Evolutionary conservation across 2,888 invertebrate species (phyloP).

Genomic region (Microplitis manilae): DNA sequence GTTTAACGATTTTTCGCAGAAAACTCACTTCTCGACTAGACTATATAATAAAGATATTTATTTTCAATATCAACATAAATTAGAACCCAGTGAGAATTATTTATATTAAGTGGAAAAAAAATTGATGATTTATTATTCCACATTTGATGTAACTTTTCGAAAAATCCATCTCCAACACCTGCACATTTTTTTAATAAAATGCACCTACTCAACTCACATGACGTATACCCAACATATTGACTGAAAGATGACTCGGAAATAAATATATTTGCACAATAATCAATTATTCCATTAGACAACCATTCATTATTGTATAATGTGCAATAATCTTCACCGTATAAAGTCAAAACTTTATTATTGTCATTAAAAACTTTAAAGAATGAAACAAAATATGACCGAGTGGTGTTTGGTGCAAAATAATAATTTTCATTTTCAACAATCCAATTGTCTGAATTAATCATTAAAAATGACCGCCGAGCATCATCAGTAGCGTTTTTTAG

Average conservation of each 20-base stretch:
- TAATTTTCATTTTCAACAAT: not conserved
- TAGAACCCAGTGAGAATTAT: not conserved
- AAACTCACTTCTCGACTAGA: too few species aligned
- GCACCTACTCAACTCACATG: not conserved
- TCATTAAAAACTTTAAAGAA: not conserved
- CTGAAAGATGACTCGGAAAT: not conserved
- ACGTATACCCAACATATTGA: not conserved
- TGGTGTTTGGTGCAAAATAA: not conserved
- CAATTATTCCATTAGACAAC: not conserved
- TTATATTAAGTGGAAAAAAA: not conserved
- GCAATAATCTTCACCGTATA: not conserved
- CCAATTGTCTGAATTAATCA: not conserved
- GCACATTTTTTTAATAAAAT: not conserved
- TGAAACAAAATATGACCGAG: not conserved
- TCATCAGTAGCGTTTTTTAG: not conserved
- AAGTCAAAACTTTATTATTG: too few species aligned
- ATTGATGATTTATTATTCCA: not conserved
- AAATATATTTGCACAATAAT: not conserved
- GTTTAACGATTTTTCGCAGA: too few species aligned
- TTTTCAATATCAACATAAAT: not conserved
- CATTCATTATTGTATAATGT: slow-evolving; percentile 13
- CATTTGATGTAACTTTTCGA: not conserved
- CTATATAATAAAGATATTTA: not conserved
- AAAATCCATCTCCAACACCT: not conserved
- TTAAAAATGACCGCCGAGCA: not conserved